A percentile compares a stretch with the other conserved stretches of the same genome.
These are phyloP conservation scores for Caenorhabditis sp. DNA, from an alignment of 2,888 invertebrate species.

Conservation along the genomic window DNA sequence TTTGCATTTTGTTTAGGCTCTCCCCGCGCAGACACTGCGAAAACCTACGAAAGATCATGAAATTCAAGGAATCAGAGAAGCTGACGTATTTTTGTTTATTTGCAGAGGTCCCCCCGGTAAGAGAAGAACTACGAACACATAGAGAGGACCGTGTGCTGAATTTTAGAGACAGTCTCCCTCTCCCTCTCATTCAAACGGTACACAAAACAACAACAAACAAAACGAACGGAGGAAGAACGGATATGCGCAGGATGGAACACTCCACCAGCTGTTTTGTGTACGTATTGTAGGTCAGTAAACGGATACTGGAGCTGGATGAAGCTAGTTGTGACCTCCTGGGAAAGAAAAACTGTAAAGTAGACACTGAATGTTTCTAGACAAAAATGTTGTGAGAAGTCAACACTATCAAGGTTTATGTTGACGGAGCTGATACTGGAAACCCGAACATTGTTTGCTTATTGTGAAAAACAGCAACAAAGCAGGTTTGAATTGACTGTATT, in stretches of 20 bases:
- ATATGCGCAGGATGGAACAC: slow-evolving; percentile 49
- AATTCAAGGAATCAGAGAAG: slow-evolving; percentile 44
- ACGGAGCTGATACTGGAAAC: not conserved
- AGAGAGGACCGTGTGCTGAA: slow-evolving; percentile 41
- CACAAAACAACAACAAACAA: slow-evolving; percentile 55
- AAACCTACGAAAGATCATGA: slow-evolving; percentile 39
- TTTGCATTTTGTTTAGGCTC: slow-evolving; percentile 49
- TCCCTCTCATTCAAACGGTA: slow-evolving; percentile 45
- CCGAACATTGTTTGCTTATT: not conserved
- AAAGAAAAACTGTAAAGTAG: no score
- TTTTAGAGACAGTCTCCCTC: slow-evolving; percentile 48
- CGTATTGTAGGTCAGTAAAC: slow-evolving; percentile 16
- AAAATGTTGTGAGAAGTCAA: no score
- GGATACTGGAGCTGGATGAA: no score
- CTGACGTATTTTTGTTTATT: slow-evolving; percentile 50
- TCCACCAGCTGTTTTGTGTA: slow-evolving; percentile 25
- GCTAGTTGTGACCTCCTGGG: no score
- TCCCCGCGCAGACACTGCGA: slow-evolving; percentile 24
- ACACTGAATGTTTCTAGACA: no score
- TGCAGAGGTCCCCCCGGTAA: slow-evolving; percentile 44
- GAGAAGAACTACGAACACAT: slow-evolving; percentile 40
- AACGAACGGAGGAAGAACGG: slow-evolving; percentile 30
- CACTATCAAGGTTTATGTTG: no score
- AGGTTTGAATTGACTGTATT: slow-evolving; percentile 2
- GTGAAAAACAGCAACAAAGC: not conserved